Base-by-base conservation (phyloP, 1,140 invertebrate species). In the Drosophila fuyamai region DNA sequence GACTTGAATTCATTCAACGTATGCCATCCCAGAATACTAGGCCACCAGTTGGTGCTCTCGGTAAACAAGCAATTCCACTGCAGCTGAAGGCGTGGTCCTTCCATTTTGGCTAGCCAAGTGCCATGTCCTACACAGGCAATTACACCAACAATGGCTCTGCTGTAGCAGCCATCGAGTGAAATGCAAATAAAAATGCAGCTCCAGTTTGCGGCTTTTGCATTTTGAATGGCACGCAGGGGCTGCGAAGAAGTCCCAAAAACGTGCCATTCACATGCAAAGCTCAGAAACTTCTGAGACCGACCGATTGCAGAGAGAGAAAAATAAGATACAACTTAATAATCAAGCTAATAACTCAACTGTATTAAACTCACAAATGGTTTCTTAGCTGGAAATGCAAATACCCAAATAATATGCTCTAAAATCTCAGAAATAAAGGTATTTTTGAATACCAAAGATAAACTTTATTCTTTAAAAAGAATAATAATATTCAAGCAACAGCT, bases 201-300 rank as follows among this genome's bases (percentile, higher is more conserved):
- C 57, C 58, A 63, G 79, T 88, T 82, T 72, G 68, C 50, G 75
- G 60, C 78, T 82, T 82, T 32, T 86, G 61, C 81, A 86, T 76
- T 82, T 77, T 44, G 73, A 23, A 35, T 55, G 74, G 47, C 47
- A 59, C 35, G 43, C 67, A 55, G 61, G 43, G 41, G 47, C 56
- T 61, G 27, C 13, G 27, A 78, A 82, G 79, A 76, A 79, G 43
- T 68, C 59, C 79, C 67, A 80, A 75, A 89, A 88, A 80, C 71
- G 66, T 89, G 83, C 83, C 78, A 86, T 86, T 86, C 83, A 73
- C 79, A 88, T 83, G 84, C 83, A 89, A 89, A 73, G 76, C 56
- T 66, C 58, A 73, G 56, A 68, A 86, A 74, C 51, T 74, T 71
- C 53, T 32, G 40, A 73, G 67, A 66, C 40, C 44, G 36, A 38